Evolutionary conservation across 2,797 vertebrate species (phyloP).

Genomic region (Margarornis squamiger): DNA sequence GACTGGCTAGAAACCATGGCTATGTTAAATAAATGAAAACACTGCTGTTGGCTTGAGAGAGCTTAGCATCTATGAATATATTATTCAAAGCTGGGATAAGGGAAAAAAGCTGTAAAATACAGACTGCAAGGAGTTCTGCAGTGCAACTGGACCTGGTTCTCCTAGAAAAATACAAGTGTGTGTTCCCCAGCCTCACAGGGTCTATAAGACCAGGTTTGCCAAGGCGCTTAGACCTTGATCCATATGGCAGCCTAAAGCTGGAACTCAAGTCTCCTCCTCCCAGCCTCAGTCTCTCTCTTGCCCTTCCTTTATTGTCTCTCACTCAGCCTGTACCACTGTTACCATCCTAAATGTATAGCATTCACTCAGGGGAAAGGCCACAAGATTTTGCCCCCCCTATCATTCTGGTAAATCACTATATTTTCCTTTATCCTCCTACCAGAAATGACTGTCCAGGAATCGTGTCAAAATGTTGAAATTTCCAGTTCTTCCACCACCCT

Average conservation of each 20-base stretch:
- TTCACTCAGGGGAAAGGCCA: background rate
- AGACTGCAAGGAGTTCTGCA: background rate
- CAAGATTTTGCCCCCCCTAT: background rate
- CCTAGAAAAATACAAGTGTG: background rate
- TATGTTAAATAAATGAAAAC: slow-evolving; percentile 18
- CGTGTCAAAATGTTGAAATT: background rate
- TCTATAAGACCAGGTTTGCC: background rate
- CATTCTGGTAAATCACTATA: background rate
- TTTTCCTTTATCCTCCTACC: background rate
- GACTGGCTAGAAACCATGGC: background rate
- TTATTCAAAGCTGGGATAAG: background rate
- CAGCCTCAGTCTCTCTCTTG: background rate
- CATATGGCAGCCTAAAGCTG: background rate
- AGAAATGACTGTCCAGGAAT: background rate
- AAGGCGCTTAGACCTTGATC: background rate
- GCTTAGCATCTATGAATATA: background rate
- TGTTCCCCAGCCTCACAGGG: background rate
- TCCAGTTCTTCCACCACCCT: background rate
- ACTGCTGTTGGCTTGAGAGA: background rate
- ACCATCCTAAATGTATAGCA: background rate
- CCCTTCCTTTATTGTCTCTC: background rate
- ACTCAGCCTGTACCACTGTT: background rate
- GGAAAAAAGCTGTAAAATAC: background rate
- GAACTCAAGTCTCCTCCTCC: background rate
- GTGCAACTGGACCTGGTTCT: background rate